Base-by-base conservation (phyloP, 1,140 invertebrate genomes). In the Myzus persicae region DNA sequence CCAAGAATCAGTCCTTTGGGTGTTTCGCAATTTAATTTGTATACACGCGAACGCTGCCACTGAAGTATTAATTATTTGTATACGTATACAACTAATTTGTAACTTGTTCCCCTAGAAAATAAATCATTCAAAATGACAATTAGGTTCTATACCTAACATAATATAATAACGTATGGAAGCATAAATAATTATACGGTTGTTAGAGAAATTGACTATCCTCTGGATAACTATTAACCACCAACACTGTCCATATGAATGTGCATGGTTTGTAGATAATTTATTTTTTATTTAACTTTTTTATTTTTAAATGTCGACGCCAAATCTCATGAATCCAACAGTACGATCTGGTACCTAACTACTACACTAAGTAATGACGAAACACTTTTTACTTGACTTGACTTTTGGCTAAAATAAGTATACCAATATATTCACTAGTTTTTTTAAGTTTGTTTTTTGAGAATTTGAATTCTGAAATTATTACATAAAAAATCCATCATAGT, bases 71-170 rank as follows among this genome's bases (percentile, higher is more conserved):
- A 76, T 76, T 76, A 76, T 76, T 76, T 76, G 59, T n/a, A 51
- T 51, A n/a, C 59, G n/a, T 51, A 48, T 59, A 76, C 14, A 76
- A 76, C 59, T 76, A 76, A 76, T 76, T 76, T 76, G 31, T 76
- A 76, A 76, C 59, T 76, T 76, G 59, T 76, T 76, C 59, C n/a
- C 59, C n/a, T n/a, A n/a, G 59, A 76, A 76, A 51, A 76, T 76
- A n/a, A 76, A 76, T 76, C 59, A 76, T 76, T 76, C 59, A n/a
- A 76, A n/a, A 76, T 76, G 59, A n/a, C 59, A 76, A 76, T 76
- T 76, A 76, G 59, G 59, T 76, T n/a, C n/a, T 76, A 14, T n/a
- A 76, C 14, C 59, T 76, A 76, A 76, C 31, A 36, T 67, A 59
- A 31, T n/a, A 24, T 51, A 67, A 76, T 76, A 76, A 76, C 4